Evolutionary conservation across 2,888 invertebrate species (phyloP), one percentile per base, ranked within the genome.

Genomic region (Dione juno): DNA sequence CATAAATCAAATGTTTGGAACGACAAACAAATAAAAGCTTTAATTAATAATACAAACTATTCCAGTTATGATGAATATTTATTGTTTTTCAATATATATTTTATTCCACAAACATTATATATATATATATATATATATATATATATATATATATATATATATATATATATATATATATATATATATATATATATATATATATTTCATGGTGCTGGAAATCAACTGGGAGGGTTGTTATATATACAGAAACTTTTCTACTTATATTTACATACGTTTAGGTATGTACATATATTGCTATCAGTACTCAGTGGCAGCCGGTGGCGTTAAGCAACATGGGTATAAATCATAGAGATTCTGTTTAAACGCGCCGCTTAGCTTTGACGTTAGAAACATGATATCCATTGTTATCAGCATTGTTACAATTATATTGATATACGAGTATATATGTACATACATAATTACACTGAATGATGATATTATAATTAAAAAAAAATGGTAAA

Each of bases 291-390:
- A 9, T 35, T 14, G 14, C 9, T 28, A 53, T 59, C 59, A 52
- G 50, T 59, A 52, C 28, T 53, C 52, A 52, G 67, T 28, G 59
- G 67, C 52, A 43, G 16, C 63, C 48, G 35, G 63, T 48, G 48
- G 35, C 41, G 35, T 41, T 52, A 63, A 53, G 43, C 48, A 63
- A 45, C 43, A 54, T 63, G 53, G 14, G 63, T 50, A 64, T 64
- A 63, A 53, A 68, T 54, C 68, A 43, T 63, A 21, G 37, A 53
- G 37, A 37, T 67, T 41, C 50, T 21, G 61, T 61, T 61, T 41
- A 41, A 61, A 53, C 43, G 52, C 53, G 19, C 14, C 50, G 64
- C 48, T 45, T 43, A 61, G 43, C 35, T 41, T 52, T 52, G 50
- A 67, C 50, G 67, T 50, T 50, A 50, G 37, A 35, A 14, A 14